Base-by-base conservation (phyloP, 2,113 vertebrate genomes). In the Zeus faber region DNA sequence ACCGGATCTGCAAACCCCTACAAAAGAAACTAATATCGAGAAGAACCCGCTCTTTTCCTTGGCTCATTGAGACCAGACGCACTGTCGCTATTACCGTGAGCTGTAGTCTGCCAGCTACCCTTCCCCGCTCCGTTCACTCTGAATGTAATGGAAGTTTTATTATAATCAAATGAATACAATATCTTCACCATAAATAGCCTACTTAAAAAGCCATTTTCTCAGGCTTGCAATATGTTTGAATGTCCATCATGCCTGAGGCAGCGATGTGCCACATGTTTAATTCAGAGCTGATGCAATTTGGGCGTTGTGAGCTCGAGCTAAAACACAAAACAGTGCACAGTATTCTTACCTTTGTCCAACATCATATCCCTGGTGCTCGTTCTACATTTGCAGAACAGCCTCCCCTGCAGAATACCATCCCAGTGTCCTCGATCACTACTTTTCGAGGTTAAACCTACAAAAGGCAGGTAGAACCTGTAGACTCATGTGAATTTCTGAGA, bases 111-210 rank as follows among this genome's bases (percentile, higher is more conserved):
- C 4, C 14, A 63, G 58, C 76, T 65, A 67, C 70, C 64, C 76
- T 71, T 65, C 55, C 65, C 43, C 43, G 0, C 10, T 5, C 22
- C 44, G 44, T 81, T 81, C 85, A 73, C 67, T 77, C 72, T 67
- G 58, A 52, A 55, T 66, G 66, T 78, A 84, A 87, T 86, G 85
- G 80, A 77, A 64, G 76, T 82, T 85, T 85, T 89, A 88, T 88
- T 86, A 88, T 86, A 90, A 89, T 89, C 82, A 84, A 89, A 89
- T 87, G 82, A 89, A 89, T 71, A 79, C 79, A 77, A 81, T 79
- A 80, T 87, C 82, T 72, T 82, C 37, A 37, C 77, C 79, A 87
- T 87, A 86, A 89, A 89, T 85, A 87, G 81, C 70, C 79, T 82
- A 85, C 81, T 91, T 88, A 86, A 88, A 89, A 88, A 77, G 71